A percentile compares a stretch with the other conserved stretches of the same genome.
Conservation (phyloP, 1,140 invertebrate species). For the Atta cephalotes region DNA sequence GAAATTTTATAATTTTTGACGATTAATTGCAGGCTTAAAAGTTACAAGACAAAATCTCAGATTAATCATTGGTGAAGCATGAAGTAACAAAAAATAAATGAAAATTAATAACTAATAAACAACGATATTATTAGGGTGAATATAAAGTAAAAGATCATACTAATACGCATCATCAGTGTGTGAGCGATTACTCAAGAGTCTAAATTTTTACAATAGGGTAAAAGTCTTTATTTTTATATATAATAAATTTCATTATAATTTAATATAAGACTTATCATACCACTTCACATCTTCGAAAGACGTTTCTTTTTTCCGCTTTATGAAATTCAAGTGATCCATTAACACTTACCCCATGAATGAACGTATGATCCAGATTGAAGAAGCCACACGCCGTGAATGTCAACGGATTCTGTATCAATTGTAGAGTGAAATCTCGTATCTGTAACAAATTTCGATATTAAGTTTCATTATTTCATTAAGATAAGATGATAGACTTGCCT, state of each 20-base stretch:
- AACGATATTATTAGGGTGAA: background rate
- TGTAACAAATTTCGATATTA: constrained; percentile 47
- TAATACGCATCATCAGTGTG: background rate
- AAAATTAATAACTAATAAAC: background rate
- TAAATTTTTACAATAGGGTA: background rate
- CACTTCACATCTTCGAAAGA: background rate
- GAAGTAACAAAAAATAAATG: background rate
- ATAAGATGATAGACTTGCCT: constrained; percentile 55
- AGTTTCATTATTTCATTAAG: background rate
- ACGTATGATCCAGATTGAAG: constrained; percentile 72
- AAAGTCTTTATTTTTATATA: background rate
- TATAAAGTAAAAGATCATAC: background rate
- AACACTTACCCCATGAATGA: constrained; percentile 73
- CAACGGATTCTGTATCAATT: constrained; percentile 76
- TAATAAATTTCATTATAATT: background rate
- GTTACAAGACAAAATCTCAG: background rate
- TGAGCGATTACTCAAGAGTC: background rate
- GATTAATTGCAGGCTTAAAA: background rate
- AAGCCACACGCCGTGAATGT: constrained; percentile 78
- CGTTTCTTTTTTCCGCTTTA: background rate
- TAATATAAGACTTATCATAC: background rate
- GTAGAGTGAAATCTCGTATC: constrained; percentile 76
- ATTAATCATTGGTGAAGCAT: background rate
- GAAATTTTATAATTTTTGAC: background rate
- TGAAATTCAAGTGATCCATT: background rate